These are phyloP conservation scores for Cerceris ruficornis DNA, from an alignment of 2,888 invertebrate species.

Conservation along the genomic window DNA sequence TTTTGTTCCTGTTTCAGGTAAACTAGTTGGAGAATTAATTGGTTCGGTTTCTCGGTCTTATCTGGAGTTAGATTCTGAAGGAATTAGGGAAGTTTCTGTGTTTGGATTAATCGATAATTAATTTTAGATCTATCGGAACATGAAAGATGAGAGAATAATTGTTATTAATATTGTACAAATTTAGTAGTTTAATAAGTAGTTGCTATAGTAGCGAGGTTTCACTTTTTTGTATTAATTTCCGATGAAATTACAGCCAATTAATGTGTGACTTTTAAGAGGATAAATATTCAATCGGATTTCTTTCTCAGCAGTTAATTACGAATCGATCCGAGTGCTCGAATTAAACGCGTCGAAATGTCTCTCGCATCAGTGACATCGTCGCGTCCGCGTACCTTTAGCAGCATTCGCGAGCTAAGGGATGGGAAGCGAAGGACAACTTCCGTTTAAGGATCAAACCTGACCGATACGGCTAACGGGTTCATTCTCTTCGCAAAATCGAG, in stretches of 20 bases:
- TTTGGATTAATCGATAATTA: no score
- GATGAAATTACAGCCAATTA: no score
- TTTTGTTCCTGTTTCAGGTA: background rate
- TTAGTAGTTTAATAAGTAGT: no score
- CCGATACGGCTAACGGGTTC: conserved; percentile 77
- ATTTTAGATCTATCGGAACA: no score
- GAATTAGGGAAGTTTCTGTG: no score
- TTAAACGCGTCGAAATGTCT: conserved; percentile 1
- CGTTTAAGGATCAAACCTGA: conserved; percentile 70
- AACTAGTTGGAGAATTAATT: no score
- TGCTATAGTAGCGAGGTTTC: no score
- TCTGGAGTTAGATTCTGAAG: no score
- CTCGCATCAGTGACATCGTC: conserved; percentile 12
- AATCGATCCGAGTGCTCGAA: conserved; percentile 3
- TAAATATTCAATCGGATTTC: background rate
- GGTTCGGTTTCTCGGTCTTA: no score
- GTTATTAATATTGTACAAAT: no score
- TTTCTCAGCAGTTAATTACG: background rate
- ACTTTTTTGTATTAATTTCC: no score
- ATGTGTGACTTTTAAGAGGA: background rate
- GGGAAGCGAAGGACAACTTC: conserved; percentile 66
- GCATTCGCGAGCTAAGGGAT: conserved; percentile 40
- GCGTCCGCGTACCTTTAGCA: conserved; percentile 20
- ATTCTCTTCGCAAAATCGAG: conserved; percentile 63
- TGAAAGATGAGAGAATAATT: no score